Evolutionary conservation across 2,888 invertebrate species (phyloP), one percentile per base, ranked within the genome.

Genomic region (Sarcophaga variegata): DNA sequence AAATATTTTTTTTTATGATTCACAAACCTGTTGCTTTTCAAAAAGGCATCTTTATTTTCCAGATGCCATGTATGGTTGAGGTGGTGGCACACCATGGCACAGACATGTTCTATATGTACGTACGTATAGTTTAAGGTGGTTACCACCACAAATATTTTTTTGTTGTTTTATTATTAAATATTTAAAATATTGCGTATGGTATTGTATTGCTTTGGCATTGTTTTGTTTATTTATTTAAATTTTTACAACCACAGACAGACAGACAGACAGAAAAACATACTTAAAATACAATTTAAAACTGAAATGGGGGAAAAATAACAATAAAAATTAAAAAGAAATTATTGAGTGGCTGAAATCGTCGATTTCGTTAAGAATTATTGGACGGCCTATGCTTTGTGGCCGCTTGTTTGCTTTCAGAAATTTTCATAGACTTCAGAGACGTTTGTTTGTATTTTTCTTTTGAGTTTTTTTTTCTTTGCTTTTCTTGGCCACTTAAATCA

Each of bases 211-310:
- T 10, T 37, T 37, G 37, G 8, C 8, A 10, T 37, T 37, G 37
- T 37, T 37, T 37, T 37, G 37, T 37, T 37, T 37, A 37, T 37
- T 37, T 37, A 37, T 37, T 37, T 37, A 37, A 37, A 2, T 10
- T 37, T 37, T 37, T 37, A 37, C 37, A 62, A 62, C 64, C 60
- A 49, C 72, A 20, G 49, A 45, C 83, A 54, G 54, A 54, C 54
- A 54, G 89, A 92, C 83, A 90, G 91, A 92, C 92, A 92, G 89
- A 90, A 91, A 90, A 92, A 91, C 92, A 92, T 91, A 92, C 80
- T 81, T 82, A 64, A 77, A 71, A 74, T 22, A 14, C 67, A 67
- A 78, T 62, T 54, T 60, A 63, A 62, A 27, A 47, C 59, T 63
- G 45, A 60, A 84, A 79, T 71, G 27, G 4, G 45, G 2, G 5